A percentile compares a stretch with the other conserved stretches of the same genome.
Conservation (phyloP, 2,113 vertebrate species). For the Ibidorhyncha struthersii region DNA sequence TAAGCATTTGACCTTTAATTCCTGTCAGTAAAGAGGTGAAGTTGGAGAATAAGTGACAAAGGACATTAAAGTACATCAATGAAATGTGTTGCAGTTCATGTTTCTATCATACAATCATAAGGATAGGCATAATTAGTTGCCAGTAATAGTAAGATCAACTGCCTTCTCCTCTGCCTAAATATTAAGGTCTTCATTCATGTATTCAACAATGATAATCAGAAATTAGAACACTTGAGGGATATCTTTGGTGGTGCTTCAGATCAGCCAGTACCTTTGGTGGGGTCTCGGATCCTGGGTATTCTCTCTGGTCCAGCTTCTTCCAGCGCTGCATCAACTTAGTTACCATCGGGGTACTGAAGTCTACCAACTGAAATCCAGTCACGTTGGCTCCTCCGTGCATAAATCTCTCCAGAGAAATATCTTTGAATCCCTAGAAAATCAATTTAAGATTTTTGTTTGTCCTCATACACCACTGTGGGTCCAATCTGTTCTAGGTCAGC, state of each 20-base stretch:
- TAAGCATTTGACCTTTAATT: constrained; percentile 49
- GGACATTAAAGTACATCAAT: not conserved
- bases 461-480: not conserved
- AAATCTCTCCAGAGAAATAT: constrained; percentile 97
- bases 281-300: constrained; percentile 96
- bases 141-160: not conserved
- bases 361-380: constrained; percentile 97
- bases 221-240: not conserved
- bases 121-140: not conserved
- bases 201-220: not conserved
- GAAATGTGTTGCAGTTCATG: not conserved
- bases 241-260: not conserved
- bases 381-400: constrained; percentile 98
- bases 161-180: not conserved
- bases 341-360: constrained; percentile 95
- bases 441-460: constrained; percentile 24
- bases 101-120: not conserved
- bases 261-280: constrained; percentile 88
- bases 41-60: not conserved
- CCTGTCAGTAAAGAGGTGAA: not conserved
- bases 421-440: constrained; percentile 92
- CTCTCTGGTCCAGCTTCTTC: constrained; percentile 98
- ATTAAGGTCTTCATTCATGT: not conserved
- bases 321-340: constrained; percentile 97
- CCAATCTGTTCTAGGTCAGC: not conserved